Conservation (phyloP, 2,888 invertebrate genomes). For the Germaria angustata region DNA sequence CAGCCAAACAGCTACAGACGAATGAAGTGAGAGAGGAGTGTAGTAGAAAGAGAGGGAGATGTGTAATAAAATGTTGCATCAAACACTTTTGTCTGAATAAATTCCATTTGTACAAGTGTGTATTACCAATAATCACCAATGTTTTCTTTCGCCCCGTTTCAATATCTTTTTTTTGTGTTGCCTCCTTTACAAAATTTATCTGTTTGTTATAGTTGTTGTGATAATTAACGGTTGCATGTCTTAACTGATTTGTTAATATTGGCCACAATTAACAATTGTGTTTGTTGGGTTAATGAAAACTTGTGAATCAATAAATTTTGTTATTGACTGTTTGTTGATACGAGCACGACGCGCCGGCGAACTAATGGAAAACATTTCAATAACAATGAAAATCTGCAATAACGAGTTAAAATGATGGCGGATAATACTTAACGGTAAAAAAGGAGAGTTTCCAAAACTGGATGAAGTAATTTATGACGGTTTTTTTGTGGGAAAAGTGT, state of each 20-base stretch:
- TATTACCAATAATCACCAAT: constrained; percentile 60
- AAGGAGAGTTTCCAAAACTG: too few species aligned
- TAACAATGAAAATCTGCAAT: not conserved
- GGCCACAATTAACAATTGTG: constrained; percentile 61
- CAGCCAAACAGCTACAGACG: too few species aligned
- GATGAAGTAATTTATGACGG: too few species aligned
- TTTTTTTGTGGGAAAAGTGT: too few species aligned
- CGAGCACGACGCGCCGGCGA: not conserved
- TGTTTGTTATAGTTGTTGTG: constrained; percentile 58
- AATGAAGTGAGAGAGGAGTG: not conserved
- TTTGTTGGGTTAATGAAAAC: constrained; percentile 57
- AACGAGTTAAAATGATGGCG: not conserved
- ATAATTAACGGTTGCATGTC: constrained; percentile 62
- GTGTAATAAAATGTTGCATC: constrained; percentile 51
- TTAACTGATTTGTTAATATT: constrained; percentile 66
- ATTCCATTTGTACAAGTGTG: constrained; percentile 32
- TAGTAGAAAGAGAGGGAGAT: not conserved
- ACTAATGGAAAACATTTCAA: constrained; percentile 3
- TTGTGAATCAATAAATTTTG: constrained; percentile 55
- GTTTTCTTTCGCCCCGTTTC: constrained; percentile 35
- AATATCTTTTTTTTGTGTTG: not conserved
- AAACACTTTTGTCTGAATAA: constrained; percentile 54
- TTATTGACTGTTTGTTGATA: constrained; percentile 2
- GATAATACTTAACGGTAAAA: not conserved
- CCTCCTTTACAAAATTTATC: constrained; percentile 28